These are phyloP conservation scores for Benitochromis conjunctus DNA, from an alignment of 2,113 vertebrate genomes.

Conservation along the genomic window DNA sequence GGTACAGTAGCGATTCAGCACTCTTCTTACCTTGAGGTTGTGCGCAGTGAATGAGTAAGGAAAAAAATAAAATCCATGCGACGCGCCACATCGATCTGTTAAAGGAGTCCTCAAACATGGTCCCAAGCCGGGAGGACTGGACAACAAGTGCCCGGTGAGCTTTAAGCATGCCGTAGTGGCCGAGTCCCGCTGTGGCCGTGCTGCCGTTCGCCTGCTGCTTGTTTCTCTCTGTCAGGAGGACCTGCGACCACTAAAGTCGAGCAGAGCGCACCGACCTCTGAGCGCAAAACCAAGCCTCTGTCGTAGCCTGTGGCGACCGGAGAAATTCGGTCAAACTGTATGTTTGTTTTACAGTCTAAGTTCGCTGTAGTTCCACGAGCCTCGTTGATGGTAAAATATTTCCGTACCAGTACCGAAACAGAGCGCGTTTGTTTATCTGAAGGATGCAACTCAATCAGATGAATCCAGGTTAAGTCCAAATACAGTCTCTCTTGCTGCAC, in stretches of 20 bases:
- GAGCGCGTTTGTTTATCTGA: not conserved
- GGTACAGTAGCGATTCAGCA: not conserved
- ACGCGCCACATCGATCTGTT: conserved; percentile 61
- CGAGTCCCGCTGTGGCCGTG: conserved; percentile 13
- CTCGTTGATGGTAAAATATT: not conserved
- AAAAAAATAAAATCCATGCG: conserved; percentile 75
- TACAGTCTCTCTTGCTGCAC: conserved; percentile 24
- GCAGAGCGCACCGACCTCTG: conserved; percentile 15
- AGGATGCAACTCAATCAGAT: not conserved
- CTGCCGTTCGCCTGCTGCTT: not conserved
- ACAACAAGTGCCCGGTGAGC: conserved; percentile 63
- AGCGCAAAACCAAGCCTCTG: not conserved
- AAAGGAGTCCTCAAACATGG: conserved; percentile 54
- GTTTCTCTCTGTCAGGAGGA: not conserved
- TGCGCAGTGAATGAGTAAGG: conserved; percentile 53
- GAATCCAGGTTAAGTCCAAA: conserved; percentile 37
- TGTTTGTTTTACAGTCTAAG: not conserved
- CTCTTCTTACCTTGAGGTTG: conserved; percentile 70
- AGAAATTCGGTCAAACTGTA: not conserved
- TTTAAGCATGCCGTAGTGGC: conserved; percentile 9
- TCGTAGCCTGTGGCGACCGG: not conserved
- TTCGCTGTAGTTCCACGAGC: not conserved
- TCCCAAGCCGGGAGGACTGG: conserved; percentile 32
- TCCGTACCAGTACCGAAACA: not conserved
- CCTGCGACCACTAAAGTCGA: not conserved